Evolutionary conservation across 2,797 vertebrate species (phyloP), one percentile per base, ranked within the genome.

Genomic region (Phataginus tricuspis): DNA sequence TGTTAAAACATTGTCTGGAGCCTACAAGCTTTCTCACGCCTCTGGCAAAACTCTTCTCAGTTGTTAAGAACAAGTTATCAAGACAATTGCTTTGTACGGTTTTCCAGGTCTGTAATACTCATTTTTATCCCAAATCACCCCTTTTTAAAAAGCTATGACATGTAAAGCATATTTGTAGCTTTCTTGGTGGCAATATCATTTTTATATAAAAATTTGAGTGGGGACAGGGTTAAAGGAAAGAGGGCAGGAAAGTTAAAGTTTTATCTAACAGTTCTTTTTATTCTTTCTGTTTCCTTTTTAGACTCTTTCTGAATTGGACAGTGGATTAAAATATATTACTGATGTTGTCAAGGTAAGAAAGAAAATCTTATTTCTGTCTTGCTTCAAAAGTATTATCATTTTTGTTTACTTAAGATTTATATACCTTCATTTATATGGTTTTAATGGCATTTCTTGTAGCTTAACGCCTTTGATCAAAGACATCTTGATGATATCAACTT

Each of bases 401-500:
- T 93, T 57, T 72, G 0, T 93, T 77, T 95, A 75, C 29, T 96
- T 82, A 75, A 51, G 34, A 69, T 87, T 51, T 55, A 9, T 77
- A 9, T 18, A 25, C n/a, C 27, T 82, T 87, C 13, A 75, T 78
- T 90, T 90, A 57, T 11, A 7, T 0, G 0, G 1, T 57, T 95
- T 96, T 61, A 53, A 9, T 91, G 93, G 49, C 85, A 69, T 88
- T 55, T 97, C 25, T 98, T 18, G 0, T 71, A 99, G 99, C 98
- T 99, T 31, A 99, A 99, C 27, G 99, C 99, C 0, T 99, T 99
- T 95, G 99, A 99, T 98, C 99, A 99, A 84, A 98, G 99, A 25
- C 99, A 99, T 97, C 98, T 99, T 29, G 99, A 99, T 39, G 99
- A 99, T 92, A 98, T 99, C 6, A 96, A 99, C 98, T 99, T 99